Evolutionary conservation across 1,140 invertebrate genomes (phyloP).

Genomic region (Aphaenogaster rudis): DNA sequence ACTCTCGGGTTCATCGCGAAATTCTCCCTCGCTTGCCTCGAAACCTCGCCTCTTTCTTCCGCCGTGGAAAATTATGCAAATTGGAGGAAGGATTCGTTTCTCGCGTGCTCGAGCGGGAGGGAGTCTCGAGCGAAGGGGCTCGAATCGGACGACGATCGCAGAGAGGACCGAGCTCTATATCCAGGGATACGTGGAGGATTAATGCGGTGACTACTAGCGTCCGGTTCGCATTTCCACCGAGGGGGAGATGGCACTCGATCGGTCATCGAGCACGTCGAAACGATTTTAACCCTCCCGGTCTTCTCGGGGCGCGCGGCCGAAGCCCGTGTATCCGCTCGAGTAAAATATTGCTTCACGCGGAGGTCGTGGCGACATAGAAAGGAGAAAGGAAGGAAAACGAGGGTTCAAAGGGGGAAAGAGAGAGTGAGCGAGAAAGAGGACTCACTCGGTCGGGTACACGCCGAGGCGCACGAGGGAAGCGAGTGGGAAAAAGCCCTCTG

Average conservation of each 20-base stretch:
- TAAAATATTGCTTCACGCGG: constrained; percentile 74
- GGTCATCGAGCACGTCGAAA: constrained; percentile 73
- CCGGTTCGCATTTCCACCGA: constrained; percentile 66
- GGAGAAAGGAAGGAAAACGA: constrained; percentile 21
- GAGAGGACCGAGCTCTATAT: constrained; percentile 16
- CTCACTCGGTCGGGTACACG: constrained; percentile 41
- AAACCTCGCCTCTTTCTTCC: neutral
- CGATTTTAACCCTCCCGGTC: constrained; percentile 66
- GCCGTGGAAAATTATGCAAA: constrained; percentile 71
- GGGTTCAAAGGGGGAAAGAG: constrained; percentile 3
- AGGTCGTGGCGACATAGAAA: constrained; percentile 37
- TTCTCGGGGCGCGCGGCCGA: constrained; percentile 15
- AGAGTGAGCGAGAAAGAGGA: constrained; percentile 57
- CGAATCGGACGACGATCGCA: constrained; percentile 10
- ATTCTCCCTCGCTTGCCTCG: neutral
- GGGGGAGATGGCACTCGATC: constrained; percentile 62
- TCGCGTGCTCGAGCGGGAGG: constrained; percentile 10
- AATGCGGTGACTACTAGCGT: constrained; percentile 31
- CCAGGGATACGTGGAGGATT: constrained; percentile 21
- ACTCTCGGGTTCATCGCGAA: constrained; percentile 9
- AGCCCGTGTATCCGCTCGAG: constrained; percentile 53
- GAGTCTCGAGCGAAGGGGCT: neutral
- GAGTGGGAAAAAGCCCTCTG: constrained; percentile 77
- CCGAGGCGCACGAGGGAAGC: constrained; percentile 49
- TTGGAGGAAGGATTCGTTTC: constrained; percentile 39